These are phyloP conservation scores for Drosophila gunungcola DNA, from an alignment of 1,140 invertebrate species.

Conservation along the genomic window DNA sequence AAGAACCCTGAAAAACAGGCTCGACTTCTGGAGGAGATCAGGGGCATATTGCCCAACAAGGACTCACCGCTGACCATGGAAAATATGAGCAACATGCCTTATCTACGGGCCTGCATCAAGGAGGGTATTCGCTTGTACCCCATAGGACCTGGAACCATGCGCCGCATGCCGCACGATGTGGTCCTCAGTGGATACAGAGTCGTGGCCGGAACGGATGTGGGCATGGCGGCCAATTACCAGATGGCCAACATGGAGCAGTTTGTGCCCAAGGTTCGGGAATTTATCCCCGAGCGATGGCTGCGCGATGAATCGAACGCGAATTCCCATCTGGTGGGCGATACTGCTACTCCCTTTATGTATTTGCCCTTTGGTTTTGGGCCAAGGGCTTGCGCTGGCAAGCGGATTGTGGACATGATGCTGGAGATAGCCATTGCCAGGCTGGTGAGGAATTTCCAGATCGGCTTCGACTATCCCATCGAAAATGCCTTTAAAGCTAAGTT, in stretches of 20 bases:
- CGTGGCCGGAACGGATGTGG: constrained; percentile 87
- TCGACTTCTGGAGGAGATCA: constrained; percentile 88
- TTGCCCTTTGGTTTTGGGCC: constrained; percentile 88
- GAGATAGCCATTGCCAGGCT: constrained; percentile 88
- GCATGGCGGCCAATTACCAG: constrained; percentile 85
- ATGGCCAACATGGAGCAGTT: constrained; percentile 85
- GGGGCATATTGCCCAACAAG: constrained; percentile 85
- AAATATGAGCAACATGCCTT: constrained; percentile 86
- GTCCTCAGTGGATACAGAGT: constrained; percentile 86
- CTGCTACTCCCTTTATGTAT: constrained; percentile 86
- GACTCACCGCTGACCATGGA: constrained; percentile 85
- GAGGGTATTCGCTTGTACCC: constrained; percentile 87
- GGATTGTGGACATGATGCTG: constrained; percentile 90
- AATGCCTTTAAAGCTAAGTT: constrained; percentile 65
- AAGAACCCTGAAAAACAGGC: constrained; percentile 88
- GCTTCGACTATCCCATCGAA: constrained; percentile 85
- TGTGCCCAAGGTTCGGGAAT: constrained; percentile 86
- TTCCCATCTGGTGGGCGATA: constrained; percentile 79
- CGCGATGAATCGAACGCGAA: constrained; percentile 49
- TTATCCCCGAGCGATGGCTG: constrained; percentile 87
- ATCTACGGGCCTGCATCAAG: constrained; percentile 88
- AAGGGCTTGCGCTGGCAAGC: constrained; percentile 86
- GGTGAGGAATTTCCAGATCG: constrained; percentile 86
- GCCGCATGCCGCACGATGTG: constrained; percentile 86
- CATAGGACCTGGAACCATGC: constrained; percentile 85